phyloP scores from a whole-genome alignment of 2,113 vertebrate genomes.

The Mesoclemmys tuberculata region DNA sequence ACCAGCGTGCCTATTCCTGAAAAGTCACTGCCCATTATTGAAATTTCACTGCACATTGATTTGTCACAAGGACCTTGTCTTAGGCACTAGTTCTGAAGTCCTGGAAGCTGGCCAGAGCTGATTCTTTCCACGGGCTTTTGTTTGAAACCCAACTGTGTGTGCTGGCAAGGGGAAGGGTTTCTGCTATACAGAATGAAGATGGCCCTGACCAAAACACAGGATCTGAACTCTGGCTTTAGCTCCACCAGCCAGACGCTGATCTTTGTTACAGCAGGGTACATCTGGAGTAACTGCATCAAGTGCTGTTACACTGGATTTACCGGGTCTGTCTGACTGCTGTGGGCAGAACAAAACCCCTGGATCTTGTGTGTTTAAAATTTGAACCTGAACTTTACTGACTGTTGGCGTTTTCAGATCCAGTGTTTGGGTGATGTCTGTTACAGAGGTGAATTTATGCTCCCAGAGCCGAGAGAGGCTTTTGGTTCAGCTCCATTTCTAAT shows the following conservation, averaged over 20 bases:
- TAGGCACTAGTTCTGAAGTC: conserved; percentile 21
- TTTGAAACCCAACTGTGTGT: not conserved
- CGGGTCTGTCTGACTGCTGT: not conserved
- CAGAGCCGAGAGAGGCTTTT: not conserved
- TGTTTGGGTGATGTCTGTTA: not conserved
- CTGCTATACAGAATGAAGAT: not conserved
- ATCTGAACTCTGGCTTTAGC: not conserved
- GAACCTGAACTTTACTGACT: not conserved
- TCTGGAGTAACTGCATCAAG: not conserved
- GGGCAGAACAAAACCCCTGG: not conserved
- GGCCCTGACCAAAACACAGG: conserved; percentile 27
- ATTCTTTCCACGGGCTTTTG: not conserved
- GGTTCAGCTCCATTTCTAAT: not conserved
- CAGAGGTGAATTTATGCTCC: not conserved
- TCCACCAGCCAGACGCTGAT: not conserved
- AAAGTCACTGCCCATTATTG: conserved; percentile 26
- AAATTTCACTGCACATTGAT: not conserved
- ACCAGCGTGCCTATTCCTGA: conserved; percentile 31
- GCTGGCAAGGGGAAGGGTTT: not conserved
- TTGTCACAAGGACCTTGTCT: conserved; percentile 4
- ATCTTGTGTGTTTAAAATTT: not conserved
- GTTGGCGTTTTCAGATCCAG: too few species aligned
- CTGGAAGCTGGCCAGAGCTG: not conserved
- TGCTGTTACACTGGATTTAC: not conserved
- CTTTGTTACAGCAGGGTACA: not conserved